Percentiles rank a stretch among this genome's conserved stretches.
Evolutionary conservation across 2,113 vertebrate genomes (phyloP).

Genomic region (Ammospiza caudacuta): DNA sequence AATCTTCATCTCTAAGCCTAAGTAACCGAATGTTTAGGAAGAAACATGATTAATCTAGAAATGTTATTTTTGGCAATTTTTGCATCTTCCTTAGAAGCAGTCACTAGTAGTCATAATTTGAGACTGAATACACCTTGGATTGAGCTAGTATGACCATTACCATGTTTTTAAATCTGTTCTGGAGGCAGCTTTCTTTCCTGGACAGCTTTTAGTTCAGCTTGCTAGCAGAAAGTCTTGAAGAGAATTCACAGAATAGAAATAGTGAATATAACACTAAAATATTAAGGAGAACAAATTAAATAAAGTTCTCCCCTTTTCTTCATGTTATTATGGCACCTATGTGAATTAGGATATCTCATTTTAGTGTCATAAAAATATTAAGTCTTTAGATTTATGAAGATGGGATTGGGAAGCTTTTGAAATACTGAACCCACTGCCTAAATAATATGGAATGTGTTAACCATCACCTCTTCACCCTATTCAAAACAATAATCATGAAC

Average conservation of each 20-base stretch:
- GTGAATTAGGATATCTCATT: neutral
- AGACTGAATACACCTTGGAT: neutral
- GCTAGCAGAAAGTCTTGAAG: neutral
- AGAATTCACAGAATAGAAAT: neutral
- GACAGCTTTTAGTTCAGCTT: neutral
- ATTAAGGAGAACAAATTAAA: neutral
- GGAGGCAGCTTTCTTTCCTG: neutral
- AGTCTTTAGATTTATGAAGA: neutral
- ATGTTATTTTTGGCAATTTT: neutral
- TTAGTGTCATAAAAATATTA: neutral
- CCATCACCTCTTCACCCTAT: neutral
- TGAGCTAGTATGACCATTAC: neutral
- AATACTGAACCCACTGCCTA: neutral
- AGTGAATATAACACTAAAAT: neutral
- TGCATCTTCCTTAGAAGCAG: neutral
- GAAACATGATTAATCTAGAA: neutral
- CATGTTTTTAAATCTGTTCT: neutral
- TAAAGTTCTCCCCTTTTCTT: neutral
- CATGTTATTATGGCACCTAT: neutral
- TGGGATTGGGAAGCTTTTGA: neutral
- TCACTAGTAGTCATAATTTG: neutral
- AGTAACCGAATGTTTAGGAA: neutral
- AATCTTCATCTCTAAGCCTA: neutral
- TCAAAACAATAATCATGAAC: neutral
- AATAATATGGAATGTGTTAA: neutral